These are phyloP conservation scores for Nannospalax galili DNA, from an alignment of 2,113 vertebrate species.

Conservation along the genomic window DNA sequence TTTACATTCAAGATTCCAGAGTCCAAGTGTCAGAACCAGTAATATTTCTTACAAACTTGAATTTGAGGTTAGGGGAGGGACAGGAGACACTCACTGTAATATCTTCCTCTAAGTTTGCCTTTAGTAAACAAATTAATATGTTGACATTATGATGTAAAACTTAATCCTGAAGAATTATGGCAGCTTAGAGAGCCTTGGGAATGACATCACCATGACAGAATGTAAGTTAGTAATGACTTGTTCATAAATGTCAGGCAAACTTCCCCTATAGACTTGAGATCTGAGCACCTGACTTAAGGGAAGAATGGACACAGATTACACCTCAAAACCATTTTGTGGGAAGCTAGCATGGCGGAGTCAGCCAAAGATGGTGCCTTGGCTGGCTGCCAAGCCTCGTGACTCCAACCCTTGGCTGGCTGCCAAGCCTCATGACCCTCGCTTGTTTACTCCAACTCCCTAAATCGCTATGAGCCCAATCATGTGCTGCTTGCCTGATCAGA, in stretches of 20 bases:
- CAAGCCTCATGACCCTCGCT: too few relatives aligned
- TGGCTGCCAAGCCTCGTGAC: too few relatives aligned
- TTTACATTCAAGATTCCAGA: not conserved
- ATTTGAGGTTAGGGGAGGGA: not conserved
- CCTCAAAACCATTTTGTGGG: too few relatives aligned
- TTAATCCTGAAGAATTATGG: not conserved
- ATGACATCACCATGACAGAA: not conserved
- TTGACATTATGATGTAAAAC: not conserved
- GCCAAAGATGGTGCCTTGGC: too few relatives aligned
- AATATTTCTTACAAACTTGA: not conserved
- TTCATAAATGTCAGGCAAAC: not conserved
- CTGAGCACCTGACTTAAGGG: not conserved
- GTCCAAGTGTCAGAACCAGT: not conserved
- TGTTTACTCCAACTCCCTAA: too few relatives aligned
- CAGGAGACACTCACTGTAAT: rapidly evolving
- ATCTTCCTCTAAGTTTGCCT: not conserved
- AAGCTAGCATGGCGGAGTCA: too few relatives aligned
- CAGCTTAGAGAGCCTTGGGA: not conserved
- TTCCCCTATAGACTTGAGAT: not conserved
- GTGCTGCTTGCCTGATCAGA: too few relatives aligned
- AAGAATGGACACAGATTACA: rapidly evolving
- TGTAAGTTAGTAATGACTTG: not conserved
- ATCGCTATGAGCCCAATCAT: too few relatives aligned
- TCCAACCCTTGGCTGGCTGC: too few relatives aligned
- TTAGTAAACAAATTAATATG: not conserved